phyloP scores from a whole-genome alignment of 1,140 invertebrate genomes.

The Drosophila auraria region DNA sequence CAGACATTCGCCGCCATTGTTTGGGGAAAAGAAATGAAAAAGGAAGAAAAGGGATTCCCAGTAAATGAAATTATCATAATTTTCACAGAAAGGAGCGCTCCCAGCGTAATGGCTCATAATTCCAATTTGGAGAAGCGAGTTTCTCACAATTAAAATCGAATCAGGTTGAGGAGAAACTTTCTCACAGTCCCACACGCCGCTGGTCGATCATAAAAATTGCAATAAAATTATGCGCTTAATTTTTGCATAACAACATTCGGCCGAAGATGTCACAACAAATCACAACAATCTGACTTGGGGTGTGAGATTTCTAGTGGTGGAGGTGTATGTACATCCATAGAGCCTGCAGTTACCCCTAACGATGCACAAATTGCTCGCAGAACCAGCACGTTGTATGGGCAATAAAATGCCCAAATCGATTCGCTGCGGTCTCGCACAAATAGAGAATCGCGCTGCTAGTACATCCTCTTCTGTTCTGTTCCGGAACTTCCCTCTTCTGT shows the following conservation, averaged over 20 bases:
- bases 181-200: conserved; percentile 37
- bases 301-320: conserved; percentile 20
- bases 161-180: conserved; percentile 55
- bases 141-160: conserved; percentile 79
- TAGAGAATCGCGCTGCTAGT: conserved; percentile 4
- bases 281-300: conserved; percentile 58
- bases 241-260: conserved; percentile 85
- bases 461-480: conserved; percentile 16
- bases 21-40: conserved; percentile 4
- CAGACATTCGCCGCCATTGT: conserved; percentile 21
- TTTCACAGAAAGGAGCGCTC: conserved; percentile 44
- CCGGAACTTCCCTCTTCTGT: conserved; percentile 5
- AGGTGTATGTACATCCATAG: not conserved
- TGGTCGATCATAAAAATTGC: conserved; percentile 80
- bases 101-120: conserved; percentile 54
- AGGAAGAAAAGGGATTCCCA: conserved; percentile 50
- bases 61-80: conserved; percentile 76
- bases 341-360: conserved; percentile 68
- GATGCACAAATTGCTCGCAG: conserved; percentile 72
- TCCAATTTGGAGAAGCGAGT: conserved; percentile 45
- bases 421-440: conserved; percentile 58
- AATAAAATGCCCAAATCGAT: conserved; percentile 80
- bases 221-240: conserved; percentile 84
- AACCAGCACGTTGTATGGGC: conserved; percentile 44
- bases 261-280: conserved; percentile 78